A percentile compares a stretch with the other conserved stretches of the same genome.
phyloP scores from a whole-genome alignment of 2,888 invertebrate species.

The Embidobia sp. region DNA sequence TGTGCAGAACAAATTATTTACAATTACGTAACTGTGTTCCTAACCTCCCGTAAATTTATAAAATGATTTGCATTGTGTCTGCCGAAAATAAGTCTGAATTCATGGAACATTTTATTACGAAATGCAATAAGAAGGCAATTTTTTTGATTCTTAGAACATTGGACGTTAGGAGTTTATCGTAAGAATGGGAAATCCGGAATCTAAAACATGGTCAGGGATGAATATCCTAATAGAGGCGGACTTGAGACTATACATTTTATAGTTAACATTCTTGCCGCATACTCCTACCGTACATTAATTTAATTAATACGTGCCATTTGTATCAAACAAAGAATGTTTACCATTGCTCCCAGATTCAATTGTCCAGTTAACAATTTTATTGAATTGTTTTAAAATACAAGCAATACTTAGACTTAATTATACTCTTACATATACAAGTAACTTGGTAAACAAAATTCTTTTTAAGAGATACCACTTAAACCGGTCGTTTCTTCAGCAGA shows the following conservation, averaged over 20 bases:
- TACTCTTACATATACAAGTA: background rate
- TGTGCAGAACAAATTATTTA: slow-evolving; percentile 8
- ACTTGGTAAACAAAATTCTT: background rate
- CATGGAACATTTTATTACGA: slow-evolving; percentile 43
- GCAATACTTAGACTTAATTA: slow-evolving; percentile 1
- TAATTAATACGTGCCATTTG: slow-evolving; percentile 10
- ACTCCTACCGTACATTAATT: slow-evolving; percentile 1
- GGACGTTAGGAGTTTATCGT: too few relatives aligned
- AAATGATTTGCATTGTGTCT: slow-evolving; percentile 47
- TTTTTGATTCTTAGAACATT: background rate
- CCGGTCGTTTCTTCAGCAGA: slow-evolving; percentile 35
- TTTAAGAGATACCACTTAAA: slow-evolving; percentile 44
- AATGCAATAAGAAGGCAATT: slow-evolving; percentile 14
- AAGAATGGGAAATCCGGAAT: too few relatives aligned
- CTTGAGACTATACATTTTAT: too few relatives aligned
- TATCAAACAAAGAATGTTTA: background rate
- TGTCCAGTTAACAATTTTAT: slow-evolving; percentile 19
- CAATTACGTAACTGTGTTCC: slow-evolving; percentile 46
- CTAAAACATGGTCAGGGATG: too few relatives aligned
- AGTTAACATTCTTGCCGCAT: too few relatives aligned
- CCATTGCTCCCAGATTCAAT: slow-evolving; percentile 16
- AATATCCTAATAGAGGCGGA: too few relatives aligned
- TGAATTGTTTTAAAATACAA: background rate
- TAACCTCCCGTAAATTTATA: slow-evolving; percentile 5
- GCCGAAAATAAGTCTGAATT: slow-evolving; percentile 62